Percentiles rank a stretch among this genome's conserved stretches.
phyloP scores from a whole-genome alignment of 2,113 vertebrate species.

The Lamprotornis superbus region DNA sequence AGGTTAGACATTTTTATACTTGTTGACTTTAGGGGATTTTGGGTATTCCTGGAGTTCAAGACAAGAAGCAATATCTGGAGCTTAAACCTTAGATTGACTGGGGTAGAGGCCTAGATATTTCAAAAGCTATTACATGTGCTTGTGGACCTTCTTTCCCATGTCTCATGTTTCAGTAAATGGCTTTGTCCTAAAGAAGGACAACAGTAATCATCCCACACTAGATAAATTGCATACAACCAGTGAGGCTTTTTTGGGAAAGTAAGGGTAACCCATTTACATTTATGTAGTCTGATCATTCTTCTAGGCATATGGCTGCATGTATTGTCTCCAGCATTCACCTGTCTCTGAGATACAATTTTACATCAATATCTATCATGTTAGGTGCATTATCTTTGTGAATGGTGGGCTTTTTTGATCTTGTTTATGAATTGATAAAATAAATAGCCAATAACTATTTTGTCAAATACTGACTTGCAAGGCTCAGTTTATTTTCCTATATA shows the following conservation, averaged over 20 bases:
- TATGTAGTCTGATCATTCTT: background rate
- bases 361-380: background rate
- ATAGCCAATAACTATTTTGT: background rate
- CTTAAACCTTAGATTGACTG: background rate
- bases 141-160: background rate
- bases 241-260: rapidly evolving
- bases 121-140: background rate
- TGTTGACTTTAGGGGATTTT: background rate
- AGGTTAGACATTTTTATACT: background rate
- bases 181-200: background rate
- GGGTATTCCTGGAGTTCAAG: background rate
- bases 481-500: conserved; percentile 4
- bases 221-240: background rate
- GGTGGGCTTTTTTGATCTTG: background rate
- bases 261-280: background rate
- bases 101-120: background rate
- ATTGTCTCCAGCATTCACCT: background rate
- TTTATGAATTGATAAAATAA: background rate
- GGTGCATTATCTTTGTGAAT: background rate
- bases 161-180: background rate
- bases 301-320: background rate
- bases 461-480: background rate
- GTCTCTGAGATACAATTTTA: background rate
- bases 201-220: background rate
- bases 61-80: background rate